Conservation (phyloP, 2,113 vertebrate genomes). For the Aviceda subcristata region DNA sequence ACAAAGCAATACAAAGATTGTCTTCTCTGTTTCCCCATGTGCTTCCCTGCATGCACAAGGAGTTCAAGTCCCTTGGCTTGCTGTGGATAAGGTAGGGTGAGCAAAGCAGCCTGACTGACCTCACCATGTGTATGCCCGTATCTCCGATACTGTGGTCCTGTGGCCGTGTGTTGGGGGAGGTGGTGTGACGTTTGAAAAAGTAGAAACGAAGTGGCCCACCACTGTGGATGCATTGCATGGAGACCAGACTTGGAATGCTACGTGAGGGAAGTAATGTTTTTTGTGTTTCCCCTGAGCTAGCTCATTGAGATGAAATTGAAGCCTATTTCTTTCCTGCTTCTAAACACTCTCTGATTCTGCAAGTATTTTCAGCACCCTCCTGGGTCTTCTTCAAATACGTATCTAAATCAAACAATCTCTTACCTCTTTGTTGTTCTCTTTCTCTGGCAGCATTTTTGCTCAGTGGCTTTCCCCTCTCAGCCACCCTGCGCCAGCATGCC, state of each 20-base stretch:
- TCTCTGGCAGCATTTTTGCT: background rate
- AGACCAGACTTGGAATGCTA: background rate
- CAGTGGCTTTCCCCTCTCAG: background rate
- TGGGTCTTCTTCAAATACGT: background rate
- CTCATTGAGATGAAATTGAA: background rate
- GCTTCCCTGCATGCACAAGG: background rate
- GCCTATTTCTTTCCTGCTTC: background rate
- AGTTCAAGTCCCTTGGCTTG: background rate
- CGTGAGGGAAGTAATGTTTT: background rate
- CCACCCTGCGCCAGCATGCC: background rate
- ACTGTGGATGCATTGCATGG: fast-evolving
- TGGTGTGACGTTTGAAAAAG: background rate
- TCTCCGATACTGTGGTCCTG: background rate
- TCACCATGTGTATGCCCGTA: fast-evolving
- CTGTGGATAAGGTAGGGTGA: background rate
- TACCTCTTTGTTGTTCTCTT: background rate
- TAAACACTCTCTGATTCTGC: background rate
- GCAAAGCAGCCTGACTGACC: background rate
- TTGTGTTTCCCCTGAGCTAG: background rate
- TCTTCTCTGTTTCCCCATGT: background rate
- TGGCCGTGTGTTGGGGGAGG: fast-evolving
- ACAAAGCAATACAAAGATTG: background rate
- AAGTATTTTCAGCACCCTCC: background rate
- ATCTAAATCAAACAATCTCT: background rate
- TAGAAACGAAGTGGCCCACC: background rate